Percentiles rank a stretch among this genome's conserved stretches.
Evolutionary conservation across 2,113 vertebrate genomes (phyloP).

Genomic region (Pionites leucogaster): DNA sequence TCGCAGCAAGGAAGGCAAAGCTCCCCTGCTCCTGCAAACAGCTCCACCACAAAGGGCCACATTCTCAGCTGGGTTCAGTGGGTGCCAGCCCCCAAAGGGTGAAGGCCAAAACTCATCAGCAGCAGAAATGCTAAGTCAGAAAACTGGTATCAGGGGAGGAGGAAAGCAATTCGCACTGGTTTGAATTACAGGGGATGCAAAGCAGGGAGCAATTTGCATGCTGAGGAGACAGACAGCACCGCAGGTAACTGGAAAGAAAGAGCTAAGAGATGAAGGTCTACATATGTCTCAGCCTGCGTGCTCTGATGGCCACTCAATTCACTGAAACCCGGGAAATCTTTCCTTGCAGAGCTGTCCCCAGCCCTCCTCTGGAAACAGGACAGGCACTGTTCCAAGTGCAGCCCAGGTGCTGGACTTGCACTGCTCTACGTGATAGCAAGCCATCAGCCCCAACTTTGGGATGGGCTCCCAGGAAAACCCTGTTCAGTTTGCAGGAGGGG

Average conservation of each 20-base stretch:
- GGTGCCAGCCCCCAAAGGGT: slow-evolving; percentile 35
- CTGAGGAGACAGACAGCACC: background rate
- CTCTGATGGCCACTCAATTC: background rate
- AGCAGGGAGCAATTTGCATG: slow-evolving; percentile 33
- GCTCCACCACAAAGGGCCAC: slow-evolving; percentile 20
- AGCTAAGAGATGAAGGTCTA: background rate
- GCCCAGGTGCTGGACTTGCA: background rate
- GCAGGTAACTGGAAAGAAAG: background rate
- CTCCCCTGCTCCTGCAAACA: slow-evolving; percentile 24
- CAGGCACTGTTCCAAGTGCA: background rate
- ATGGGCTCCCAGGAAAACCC: background rate
- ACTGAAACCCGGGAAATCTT: background rate
- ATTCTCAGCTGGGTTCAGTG: slow-evolving; percentile 53
- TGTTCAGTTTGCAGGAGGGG: background rate
- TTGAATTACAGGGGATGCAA: background rate
- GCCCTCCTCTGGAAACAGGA: background rate
- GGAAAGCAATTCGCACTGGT: background rate
- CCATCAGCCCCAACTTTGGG: background rate
- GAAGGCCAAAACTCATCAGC: slow-evolving; percentile 23
- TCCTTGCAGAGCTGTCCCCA: background rate
- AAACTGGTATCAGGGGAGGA: background rate
- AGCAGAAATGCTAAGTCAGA: slow-evolving; percentile 49
- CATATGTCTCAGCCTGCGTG: background rate
- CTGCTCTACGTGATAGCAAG: background rate
- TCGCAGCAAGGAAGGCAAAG: slow-evolving; percentile 52